Evolutionary conservation across 2,888 invertebrate species (phyloP).

Genomic region (Drosophila nr. medialis): DNA sequence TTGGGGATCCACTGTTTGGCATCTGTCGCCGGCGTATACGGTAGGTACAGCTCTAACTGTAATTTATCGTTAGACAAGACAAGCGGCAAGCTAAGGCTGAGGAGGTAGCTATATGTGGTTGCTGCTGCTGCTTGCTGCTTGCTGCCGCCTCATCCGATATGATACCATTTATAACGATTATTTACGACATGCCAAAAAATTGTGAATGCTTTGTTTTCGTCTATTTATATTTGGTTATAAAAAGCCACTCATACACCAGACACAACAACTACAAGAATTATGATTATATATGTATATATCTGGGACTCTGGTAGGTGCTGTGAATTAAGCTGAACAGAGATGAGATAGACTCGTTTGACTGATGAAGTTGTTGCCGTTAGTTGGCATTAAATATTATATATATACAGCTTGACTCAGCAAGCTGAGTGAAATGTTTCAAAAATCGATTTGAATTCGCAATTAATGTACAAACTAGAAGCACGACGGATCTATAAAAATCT

Average conservation of each 20-base stretch:
- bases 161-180: conserved; percentile 75
- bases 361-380: conserved; percentile 67
- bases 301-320: conserved; percentile 53
- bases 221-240: conserved; percentile 29
- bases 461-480: conserved; percentile 29
- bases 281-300: conserved; percentile 44
- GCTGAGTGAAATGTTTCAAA: conserved; percentile 25
- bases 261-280: conserved; percentile 28
- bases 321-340: conserved; percentile 12
- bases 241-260: conserved; percentile 20
- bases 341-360: conserved; percentile 43
- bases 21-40: conserved; percentile 65
- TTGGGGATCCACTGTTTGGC: conserved; percentile 14
- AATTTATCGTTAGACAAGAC: conserved; percentile 81
- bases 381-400: conserved; percentile 53
- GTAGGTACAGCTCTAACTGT: conserved; percentile 81
- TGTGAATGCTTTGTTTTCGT: conserved; percentile 52
- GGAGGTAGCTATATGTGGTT: conserved; percentile 11
- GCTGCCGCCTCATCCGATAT: conserved; percentile 45
- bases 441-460: conserved; percentile 37
- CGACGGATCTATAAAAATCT: conserved; percentile 21
- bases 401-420: conserved; percentile 23
- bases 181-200: conserved; percentile 66
- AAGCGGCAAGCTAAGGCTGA: conserved; percentile 66
- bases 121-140: conserved; percentile 15